phyloP scores from a whole-genome alignment of 1,140 invertebrate species.

The Sitobion miscanthi region DNA sequence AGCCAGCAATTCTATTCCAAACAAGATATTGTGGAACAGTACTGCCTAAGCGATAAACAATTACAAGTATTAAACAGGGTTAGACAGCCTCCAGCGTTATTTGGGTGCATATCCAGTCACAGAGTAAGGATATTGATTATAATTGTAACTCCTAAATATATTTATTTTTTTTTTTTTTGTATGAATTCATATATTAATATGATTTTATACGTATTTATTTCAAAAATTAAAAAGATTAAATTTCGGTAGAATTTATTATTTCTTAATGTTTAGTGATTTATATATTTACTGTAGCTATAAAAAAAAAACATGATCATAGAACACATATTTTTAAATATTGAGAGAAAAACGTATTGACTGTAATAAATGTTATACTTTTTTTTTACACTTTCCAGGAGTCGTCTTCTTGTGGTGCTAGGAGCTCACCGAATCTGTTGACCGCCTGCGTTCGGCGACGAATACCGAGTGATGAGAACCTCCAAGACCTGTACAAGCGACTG shows the following conservation, averaged over 20 bases:
- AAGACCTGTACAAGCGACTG: conserved; percentile 65
- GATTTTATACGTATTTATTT: background rate
- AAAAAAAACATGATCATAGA: background rate
- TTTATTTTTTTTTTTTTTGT: background rate
- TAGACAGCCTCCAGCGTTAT: conserved; percentile 74
- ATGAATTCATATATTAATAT: background rate
- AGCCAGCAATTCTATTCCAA: conserved; percentile 80
- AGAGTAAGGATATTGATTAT: conserved; percentile 3
- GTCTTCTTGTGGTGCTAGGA: conserved; percentile 66
- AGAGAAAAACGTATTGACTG: background rate
- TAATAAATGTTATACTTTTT: background rate
- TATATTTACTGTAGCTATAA: no score
- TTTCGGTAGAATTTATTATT: background rate
- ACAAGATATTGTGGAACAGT: conserved; percentile 87
- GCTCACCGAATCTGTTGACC: conserved; percentile 77
- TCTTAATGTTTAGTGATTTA: background rate
- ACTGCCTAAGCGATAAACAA: conserved; percentile 90
- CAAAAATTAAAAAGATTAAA: background rate
- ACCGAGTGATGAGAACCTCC: conserved; percentile 85
- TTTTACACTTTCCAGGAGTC: conserved; percentile 61
- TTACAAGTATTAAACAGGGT: conserved; percentile 81
- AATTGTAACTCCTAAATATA: background rate
- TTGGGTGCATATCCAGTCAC: conserved; percentile 78
- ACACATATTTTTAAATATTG: background rate
- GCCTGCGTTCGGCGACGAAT: conserved; percentile 82